These are phyloP conservation scores for Lasioglossum lativentre DNA, from an alignment of 2,888 invertebrate genomes.

Conservation along the genomic window DNA sequence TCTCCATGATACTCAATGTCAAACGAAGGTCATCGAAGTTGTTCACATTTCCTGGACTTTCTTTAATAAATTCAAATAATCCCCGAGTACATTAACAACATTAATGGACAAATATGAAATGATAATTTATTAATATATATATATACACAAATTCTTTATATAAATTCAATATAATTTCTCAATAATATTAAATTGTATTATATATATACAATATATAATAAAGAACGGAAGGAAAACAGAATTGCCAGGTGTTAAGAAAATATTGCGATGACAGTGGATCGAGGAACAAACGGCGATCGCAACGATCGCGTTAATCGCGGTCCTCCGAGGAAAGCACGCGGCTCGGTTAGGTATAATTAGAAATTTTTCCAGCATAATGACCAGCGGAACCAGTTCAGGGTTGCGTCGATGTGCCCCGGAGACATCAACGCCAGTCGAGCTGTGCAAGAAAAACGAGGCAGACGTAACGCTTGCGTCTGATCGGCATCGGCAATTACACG, in stretches of 20 bases:
- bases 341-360: not conserved
- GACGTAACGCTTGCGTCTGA: conserved; percentile 22
- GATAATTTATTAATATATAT: too few species aligned
- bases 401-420: conserved; percentile 24
- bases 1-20: too few species aligned
- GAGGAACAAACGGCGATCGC: not conserved
- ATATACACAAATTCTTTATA: too few species aligned
- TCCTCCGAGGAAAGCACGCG: not conserved
- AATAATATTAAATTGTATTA: too few species aligned
- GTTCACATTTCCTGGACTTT: too few species aligned
- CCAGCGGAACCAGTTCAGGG: conserved; percentile 40
- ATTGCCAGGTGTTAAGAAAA: not conserved
- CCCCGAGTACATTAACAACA: too few species aligned
- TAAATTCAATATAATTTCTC: too few species aligned
- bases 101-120: too few species aligned
- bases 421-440: not conserved
- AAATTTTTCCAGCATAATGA: conserved; percentile 10
- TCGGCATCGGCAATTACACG: conserved; percentile 41
- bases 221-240: too few species aligned
- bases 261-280: not conserved
- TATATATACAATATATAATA: too few species aligned
- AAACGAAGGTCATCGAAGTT: too few species aligned
- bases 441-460: conserved; percentile 12
- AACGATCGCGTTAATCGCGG: not conserved
- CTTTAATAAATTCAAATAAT: too few species aligned